Evolutionary conservation across 2,113 vertebrate genomes (phyloP).

Genomic region (Nanorana parkeri): DNA sequence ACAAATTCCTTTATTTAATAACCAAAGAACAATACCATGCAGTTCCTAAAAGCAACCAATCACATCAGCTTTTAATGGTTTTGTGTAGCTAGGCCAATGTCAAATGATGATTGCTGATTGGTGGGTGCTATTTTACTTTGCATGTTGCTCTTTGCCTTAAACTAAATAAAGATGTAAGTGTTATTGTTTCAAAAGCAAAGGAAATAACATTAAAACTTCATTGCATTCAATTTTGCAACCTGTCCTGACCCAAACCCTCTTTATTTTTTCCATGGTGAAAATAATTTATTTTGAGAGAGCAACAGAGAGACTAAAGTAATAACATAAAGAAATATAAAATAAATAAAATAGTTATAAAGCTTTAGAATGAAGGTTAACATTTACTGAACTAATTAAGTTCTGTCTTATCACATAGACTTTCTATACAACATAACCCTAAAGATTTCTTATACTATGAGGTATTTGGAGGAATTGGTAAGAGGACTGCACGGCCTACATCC

Average conservation of each 20-base stretch:
- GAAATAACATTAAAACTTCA: slow-evolving; percentile 72
- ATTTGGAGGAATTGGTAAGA: slow-evolving; percentile 97
- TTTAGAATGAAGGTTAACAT: slow-evolving; percentile 89
- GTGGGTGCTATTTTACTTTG: too few species aligned
- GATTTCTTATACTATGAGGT: slow-evolving; percentile 97
- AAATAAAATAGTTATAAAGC: slow-evolving; percentile 89
- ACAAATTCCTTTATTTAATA: slow-evolving; percentile 6
- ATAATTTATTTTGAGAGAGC: slow-evolving; percentile 71
- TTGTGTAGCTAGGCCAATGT: too few species aligned
- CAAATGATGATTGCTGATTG: too few species aligned
- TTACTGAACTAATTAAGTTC: slow-evolving; percentile 91
- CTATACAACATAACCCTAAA: slow-evolving; percentile 95
- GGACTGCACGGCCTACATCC: slow-evolving; percentile 90
- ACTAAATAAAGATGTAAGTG: slow-evolving; percentile 72
- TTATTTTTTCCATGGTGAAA: slow-evolving; percentile 74
- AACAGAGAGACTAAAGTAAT: slow-evolving; percentile 79
- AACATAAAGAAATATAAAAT: slow-evolving; percentile 82
- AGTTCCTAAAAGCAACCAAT: too few species aligned
- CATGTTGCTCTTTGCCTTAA: not conserved
- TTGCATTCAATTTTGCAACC: slow-evolving; percentile 69
- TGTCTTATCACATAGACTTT: slow-evolving; percentile 95
- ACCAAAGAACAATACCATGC: too few species aligned
- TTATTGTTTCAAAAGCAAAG: slow-evolving; percentile 79
- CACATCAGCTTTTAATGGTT: too few species aligned
- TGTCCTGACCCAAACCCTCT: slow-evolving; percentile 73